Evolutionary conservation across 2,888 invertebrate genomes (phyloP).

Genomic region (Theodoxus fluviatilis): DNA sequence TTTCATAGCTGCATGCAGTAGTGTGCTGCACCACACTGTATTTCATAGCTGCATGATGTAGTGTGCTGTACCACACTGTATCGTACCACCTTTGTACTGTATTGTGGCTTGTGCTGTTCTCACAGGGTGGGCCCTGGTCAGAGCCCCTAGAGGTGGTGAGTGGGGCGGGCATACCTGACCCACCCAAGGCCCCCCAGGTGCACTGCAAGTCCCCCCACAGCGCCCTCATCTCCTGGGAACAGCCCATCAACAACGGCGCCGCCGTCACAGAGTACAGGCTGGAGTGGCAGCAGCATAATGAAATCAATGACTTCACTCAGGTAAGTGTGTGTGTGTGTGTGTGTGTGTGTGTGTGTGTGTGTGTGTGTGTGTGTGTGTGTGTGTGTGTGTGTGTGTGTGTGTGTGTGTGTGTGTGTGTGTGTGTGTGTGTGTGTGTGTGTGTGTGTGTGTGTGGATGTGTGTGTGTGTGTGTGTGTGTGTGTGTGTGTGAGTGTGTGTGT

Average conservation of each 20-base stretch:
- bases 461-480: too few species aligned
- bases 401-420: too few species aligned
- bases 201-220: constrained; percentile 75
- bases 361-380: background rate
- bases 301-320: constrained; percentile 56
- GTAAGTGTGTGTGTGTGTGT: constrained; percentile 34
- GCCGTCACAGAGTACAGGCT: constrained; percentile 81
- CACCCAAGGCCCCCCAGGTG: constrained; percentile 73
- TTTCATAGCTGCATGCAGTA: too few species aligned
- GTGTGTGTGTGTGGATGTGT: too few species aligned
- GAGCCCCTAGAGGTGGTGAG: constrained; percentile 76
- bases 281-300: constrained; percentile 68
- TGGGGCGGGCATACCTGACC: constrained; percentile 82
- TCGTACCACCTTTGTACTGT: too few species aligned
- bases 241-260: constrained; percentile 82
- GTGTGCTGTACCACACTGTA: too few species aligned
- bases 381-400: too few species aligned
- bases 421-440: too few species aligned
- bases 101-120: too few species aligned
- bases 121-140: constrained; percentile 78
- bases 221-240: constrained; percentile 78
- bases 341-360: constrained; percentile 13
- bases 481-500: too few species aligned
- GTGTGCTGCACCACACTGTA: too few species aligned
- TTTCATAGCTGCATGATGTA: too few species aligned